These are phyloP conservation scores for Elmis aenea DNA, from an alignment of 2,888 invertebrate species.

Conservation along the genomic window DNA sequence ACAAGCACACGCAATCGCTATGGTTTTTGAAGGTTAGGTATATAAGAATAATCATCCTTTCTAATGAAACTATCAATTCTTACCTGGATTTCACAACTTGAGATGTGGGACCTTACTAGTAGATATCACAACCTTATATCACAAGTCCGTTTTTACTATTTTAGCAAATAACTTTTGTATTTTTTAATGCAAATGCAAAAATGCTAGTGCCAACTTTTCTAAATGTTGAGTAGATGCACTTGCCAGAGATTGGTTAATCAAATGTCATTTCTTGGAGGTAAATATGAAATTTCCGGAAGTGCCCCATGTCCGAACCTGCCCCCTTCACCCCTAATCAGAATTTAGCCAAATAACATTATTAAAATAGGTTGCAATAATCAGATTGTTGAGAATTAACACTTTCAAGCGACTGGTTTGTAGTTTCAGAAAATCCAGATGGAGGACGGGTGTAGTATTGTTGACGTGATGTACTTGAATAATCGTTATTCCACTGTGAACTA, in stretches of 20 bases:
- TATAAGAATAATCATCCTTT: not conserved
- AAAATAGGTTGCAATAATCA: not conserved
- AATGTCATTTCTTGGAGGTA: too few species aligned
- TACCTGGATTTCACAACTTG: not conserved
- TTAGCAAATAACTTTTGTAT: not conserved
- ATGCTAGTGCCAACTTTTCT: not conserved
- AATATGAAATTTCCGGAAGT: conserved; percentile 5
- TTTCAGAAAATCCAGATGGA: too few species aligned
- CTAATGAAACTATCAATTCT: not conserved
- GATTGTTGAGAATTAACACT: too few species aligned
- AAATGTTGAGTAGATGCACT: not conserved
- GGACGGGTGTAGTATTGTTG: too few species aligned
- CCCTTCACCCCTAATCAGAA: conserved; percentile 5
- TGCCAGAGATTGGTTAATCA: not conserved
- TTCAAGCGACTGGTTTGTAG: too few species aligned
- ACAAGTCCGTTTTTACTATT: not conserved
- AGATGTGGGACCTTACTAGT: not conserved
- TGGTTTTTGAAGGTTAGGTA: not conserved
- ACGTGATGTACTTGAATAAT: too few species aligned
- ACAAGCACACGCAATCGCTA: not conserved
- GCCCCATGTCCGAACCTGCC: conserved; percentile 7
- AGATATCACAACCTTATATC: not conserved
- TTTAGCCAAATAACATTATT: too few species aligned
- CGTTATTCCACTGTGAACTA: too few species aligned
- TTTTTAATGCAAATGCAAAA: not conserved